Evolutionary conservation across 92 coral and sea anemone genomes (phyloP).

Genomic region (Phenganax stokvisi): DNA sequence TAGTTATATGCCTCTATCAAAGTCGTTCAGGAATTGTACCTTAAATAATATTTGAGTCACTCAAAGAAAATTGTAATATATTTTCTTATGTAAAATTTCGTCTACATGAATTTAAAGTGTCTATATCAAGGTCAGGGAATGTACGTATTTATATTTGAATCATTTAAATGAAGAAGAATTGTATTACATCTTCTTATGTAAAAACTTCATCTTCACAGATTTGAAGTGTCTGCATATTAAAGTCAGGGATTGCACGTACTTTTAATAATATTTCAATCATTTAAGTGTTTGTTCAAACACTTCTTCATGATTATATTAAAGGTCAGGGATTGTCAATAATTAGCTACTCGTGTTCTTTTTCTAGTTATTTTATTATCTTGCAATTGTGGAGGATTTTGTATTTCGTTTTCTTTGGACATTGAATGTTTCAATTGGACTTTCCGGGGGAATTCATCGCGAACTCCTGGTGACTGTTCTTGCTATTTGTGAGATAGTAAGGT

Average conservation of each 20-base stretch:
- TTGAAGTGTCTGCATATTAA: background rate
- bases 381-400: conserved; percentile 80
- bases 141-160: too few relatives aligned
- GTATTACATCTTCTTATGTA: too few relatives aligned
- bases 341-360: background rate
- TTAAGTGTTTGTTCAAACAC: too few relatives aligned
- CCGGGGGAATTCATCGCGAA: conserved; percentile 76
- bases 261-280: background rate
- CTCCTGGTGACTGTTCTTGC: conserved; percentile 69
- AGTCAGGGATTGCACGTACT: background rate
- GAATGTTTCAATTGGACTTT: conserved; percentile 86
- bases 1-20: too few relatives aligned
- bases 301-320: background rate
- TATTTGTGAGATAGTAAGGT: conserved; percentile 91
- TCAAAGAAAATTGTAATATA: background rate
- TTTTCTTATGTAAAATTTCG: background rate
- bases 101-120: too few relatives aligned
- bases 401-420: conserved; percentile 89
- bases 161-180: too few relatives aligned
- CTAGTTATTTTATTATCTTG: conserved; percentile 77
- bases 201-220: too few relatives aligned
- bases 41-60: too few relatives aligned
- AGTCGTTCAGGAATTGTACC: too few relatives aligned
- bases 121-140: too few relatives aligned
- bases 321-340: background rate